Evolutionary conservation across 1,140 invertebrate species (phyloP).

Genomic region (Polypedilum vanderplanki): DNA sequence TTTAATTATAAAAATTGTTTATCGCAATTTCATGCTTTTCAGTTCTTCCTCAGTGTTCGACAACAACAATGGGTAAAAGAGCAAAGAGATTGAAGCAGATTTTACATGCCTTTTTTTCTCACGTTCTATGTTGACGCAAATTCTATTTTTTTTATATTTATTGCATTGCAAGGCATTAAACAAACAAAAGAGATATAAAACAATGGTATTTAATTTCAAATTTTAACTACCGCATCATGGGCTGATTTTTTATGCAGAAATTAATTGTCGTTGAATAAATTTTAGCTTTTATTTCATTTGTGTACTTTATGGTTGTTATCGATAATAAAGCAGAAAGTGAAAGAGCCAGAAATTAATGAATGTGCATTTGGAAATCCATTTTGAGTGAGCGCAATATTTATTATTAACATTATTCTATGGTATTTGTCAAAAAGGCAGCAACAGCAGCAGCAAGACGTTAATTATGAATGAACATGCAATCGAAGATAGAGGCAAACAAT

Average conservation of each 20-base stretch:
- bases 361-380: not conserved
- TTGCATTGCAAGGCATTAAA: too few relatives aligned
- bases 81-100: not conserved
- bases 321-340: not conserved
- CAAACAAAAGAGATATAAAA: too few relatives aligned
- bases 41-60: slow-evolving; percentile 6
- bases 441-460: not conserved
- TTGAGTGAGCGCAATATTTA: not conserved
- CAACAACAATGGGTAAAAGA: not conserved
- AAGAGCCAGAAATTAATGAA: not conserved
- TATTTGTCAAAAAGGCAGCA: not conserved
- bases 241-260: too few relatives aligned
- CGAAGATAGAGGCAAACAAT: slow-evolving; percentile 13
- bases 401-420: not conserved
- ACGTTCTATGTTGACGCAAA: not conserved
- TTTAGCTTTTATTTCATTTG: not conserved
- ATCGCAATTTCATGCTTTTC: not conserved
- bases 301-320: not conserved
- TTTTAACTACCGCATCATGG: too few relatives aligned
- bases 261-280: too few relatives aligned
- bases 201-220: too few relatives aligned
- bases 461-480: slow-evolving; percentile 27
- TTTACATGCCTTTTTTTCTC: not conserved
- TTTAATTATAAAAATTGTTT: slow-evolving; percentile 12
- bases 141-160: not conserved